Conservation (phyloP, 1,140 invertebrate genomes). For the Hestina assimilis region DNA sequence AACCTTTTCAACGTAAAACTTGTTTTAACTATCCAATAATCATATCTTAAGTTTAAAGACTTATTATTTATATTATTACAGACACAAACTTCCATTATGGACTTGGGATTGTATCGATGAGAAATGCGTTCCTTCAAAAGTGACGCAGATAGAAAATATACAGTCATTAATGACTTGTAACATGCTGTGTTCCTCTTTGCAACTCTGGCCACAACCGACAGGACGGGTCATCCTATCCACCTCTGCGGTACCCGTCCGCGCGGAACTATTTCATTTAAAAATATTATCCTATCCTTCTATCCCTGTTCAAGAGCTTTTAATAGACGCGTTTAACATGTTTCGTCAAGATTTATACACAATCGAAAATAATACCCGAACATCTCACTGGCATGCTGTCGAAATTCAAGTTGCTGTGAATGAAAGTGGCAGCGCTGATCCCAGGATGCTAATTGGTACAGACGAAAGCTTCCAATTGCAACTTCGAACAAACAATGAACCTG, state of each 20-base stretch:
- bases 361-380: slow-evolving; percentile 26
- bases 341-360: slow-evolving; percentile 34
- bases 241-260: slow-evolving; percentile 63
- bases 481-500: slow-evolving; percentile 68
- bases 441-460: slow-evolving; percentile 82
- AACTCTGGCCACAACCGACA: slow-evolving; percentile 79
- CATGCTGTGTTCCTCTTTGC: slow-evolving; percentile 76
- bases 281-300: slow-evolving; percentile 31
- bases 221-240: slow-evolving; percentile 72
- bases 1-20: background rate
- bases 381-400: slow-evolving; percentile 46
- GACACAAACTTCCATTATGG: slow-evolving; percentile 44
- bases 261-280: slow-evolving; percentile 43
- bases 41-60: background rate
- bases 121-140: slow-evolving; percentile 54
- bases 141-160: slow-evolving; percentile 30
- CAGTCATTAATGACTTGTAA: slow-evolving; percentile 77
- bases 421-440: slow-evolving; percentile 61
- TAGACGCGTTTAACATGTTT: slow-evolving; percentile 44
- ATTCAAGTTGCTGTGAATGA: slow-evolving; percentile 71
- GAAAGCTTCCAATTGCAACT: slow-evolving; percentile 84
- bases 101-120: slow-evolving; percentile 61
- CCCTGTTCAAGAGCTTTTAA: slow-evolving; percentile 35
- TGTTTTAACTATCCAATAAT: background rate
- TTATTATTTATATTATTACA: background rate